Conservation (phyloP, 2,113 vertebrate species). For the Sisor rabdophorus region DNA sequence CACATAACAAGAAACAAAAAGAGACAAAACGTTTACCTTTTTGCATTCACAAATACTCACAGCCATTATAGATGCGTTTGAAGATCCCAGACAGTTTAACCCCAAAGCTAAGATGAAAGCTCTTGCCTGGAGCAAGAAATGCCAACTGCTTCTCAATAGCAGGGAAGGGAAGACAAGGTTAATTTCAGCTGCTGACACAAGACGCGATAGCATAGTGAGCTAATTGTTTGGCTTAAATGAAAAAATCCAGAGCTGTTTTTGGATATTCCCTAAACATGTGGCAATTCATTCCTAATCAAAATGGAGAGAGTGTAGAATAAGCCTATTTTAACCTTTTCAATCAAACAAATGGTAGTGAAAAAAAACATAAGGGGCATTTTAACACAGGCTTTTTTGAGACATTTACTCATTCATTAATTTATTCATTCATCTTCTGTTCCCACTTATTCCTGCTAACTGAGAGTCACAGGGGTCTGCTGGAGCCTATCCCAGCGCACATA, state of each 20-base stretch:
- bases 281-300: constrained; percentile 13
- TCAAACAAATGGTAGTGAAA: not conserved
- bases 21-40: constrained; percentile 11
- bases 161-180: constrained; percentile 53
- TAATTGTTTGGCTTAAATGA: constrained; percentile 44
- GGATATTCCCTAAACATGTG: constrained; percentile 14
- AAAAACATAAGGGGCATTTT: not conserved
- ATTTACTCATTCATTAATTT: not conserved
- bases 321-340: not conserved
- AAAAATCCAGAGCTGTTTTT: constrained; percentile 21
- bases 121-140: constrained; percentile 63
- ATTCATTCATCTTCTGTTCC: too few relatives aligned
- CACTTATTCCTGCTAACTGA: too few relatives aligned
- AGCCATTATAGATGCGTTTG: constrained; percentile 62
- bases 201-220: constrained; percentile 36
- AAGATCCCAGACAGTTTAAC: constrained; percentile 59
- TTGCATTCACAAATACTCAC: constrained; percentile 25
- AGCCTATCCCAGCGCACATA: too few relatives aligned
- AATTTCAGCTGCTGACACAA: constrained; percentile 57
- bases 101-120: constrained; percentile 68
- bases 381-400: not conserved
- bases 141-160: constrained; percentile 60
- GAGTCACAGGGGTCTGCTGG: too few relatives aligned
- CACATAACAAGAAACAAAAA: not conserved
- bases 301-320: not conserved